Conservation (phyloP, 2,113 vertebrate genomes). For the Misgurnus mizolepis region DNA sequence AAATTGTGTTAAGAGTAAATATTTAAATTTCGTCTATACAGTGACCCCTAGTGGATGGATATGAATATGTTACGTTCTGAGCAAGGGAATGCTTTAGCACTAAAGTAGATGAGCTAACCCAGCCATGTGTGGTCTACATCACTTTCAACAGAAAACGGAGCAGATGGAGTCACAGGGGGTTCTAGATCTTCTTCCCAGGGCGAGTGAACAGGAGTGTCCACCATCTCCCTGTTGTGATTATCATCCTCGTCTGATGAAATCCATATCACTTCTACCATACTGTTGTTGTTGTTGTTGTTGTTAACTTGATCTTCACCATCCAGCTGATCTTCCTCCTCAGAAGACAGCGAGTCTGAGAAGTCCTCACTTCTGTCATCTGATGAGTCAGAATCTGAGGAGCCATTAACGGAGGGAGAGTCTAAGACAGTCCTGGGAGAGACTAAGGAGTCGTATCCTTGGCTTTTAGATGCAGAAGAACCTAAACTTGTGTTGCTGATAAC, state of each 20-base stretch:
- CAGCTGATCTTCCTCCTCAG: conserved; percentile 63
- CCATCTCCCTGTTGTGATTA: conserved; percentile 57
- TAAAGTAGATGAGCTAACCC: conserved; percentile 52
- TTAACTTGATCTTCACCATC: conserved; percentile 23
- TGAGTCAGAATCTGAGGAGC: conserved; percentile 57
- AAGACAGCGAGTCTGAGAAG: conserved; percentile 78
- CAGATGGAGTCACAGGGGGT: conserved; percentile 59
- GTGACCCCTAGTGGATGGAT: neutral
- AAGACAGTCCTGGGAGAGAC: conserved; percentile 71
- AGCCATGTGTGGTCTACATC: conserved; percentile 58
- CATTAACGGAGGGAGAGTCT: conserved; percentile 50
- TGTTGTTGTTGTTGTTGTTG: neutral
- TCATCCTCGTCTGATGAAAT: conserved; percentile 71
- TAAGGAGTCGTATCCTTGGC: conserved; percentile 55
- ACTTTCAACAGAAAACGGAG: conserved; percentile 64
- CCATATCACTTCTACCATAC: conserved; percentile 50
- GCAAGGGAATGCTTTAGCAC: neutral
- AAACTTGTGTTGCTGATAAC: conserved; percentile 60
- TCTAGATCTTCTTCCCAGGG: conserved; percentile 65
- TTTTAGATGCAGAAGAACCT: conserved; percentile 47
- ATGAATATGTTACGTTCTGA: neutral
- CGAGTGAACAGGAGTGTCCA: conserved; percentile 8
- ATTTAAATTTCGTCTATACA: neutral
- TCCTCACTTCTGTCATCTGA: conserved; percentile 73
- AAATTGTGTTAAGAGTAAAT: neutral